Evolutionary conservation across 2,113 vertebrate genomes (phyloP), one percentile per base, ranked within the genome.

Genomic region (Semnopithecus entellus): DNA sequence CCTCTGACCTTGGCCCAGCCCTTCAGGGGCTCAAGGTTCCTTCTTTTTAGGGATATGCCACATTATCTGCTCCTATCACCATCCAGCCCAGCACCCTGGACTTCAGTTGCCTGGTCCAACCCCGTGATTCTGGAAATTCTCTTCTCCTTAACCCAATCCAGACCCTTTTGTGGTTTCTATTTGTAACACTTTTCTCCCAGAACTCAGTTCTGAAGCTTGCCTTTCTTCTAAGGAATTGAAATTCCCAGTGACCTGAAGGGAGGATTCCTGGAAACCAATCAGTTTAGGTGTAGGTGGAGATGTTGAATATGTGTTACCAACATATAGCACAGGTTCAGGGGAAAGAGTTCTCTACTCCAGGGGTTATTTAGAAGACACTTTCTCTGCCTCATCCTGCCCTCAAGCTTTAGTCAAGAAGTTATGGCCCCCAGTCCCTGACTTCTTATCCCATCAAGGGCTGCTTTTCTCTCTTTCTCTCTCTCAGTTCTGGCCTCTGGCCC

Each of bases 1-100:
- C 90, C 43, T 83, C 97, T 52, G 95, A 97, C 73, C 35, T 96
- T 1, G 59, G 76, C 50, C 92, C 98, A 1, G 98, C 98, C 25
- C 97, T 98, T 10, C 95, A 94, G 79, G 97, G 83, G 23, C 66
- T 97, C 86, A 95, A 52, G 75, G 97, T 64, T 66, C 98, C 98
- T 61, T 97, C 30, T 68, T 97, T 98, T 82, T 98, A 98, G 88
- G 40, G 43, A 32, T 30, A 1, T n/a, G 9, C 6, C 66, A 68
- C 48, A 35, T 61, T 50, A 38, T 55, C 66, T 57, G 32, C 35
- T 70, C 79, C 57, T 25, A 8, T 16, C 45, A 13, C n/a, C 43
- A 4, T 10, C 18, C 20, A 48, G 78, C 5, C 32, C 43, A 27
- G 27, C 32, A 59, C 70, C 45, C 84, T 95, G 50, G 32, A 50